These are phyloP conservation scores for Dolichoris vasculosae DNA, from an alignment of 1,140 invertebrate species.

Conservation along the genomic window DNA sequence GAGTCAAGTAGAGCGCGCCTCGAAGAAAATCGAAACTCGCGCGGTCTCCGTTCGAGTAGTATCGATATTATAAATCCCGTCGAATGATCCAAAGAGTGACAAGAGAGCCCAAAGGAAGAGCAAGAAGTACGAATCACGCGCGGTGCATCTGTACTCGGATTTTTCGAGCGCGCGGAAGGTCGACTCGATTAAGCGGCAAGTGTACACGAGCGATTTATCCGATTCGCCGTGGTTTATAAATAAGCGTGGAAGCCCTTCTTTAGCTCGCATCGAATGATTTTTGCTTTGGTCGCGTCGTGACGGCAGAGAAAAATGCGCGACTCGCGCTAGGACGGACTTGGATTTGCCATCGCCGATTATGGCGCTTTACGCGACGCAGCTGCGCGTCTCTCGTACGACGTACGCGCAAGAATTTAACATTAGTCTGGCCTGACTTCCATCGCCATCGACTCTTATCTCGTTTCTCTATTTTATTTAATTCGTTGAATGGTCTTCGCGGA, in stretches of 20 bases:
- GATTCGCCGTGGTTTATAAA: neutral
- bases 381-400: neutral
- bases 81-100: neutral
- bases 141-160: neutral
- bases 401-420: neutral
- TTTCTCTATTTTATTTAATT: neutral
- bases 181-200: neutral
- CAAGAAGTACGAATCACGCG: no score
- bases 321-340: neutral
- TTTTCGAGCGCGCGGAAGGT: neutral
- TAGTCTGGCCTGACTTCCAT: neutral
- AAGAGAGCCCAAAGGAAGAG: neutral
- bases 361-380: constrained; percentile 16
- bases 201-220: neutral
- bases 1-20: no score
- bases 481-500: neutral
- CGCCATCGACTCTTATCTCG: neutral
- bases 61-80: neutral
- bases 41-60: no score
- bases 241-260: neutral
- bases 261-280: neutral
- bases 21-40: no score
- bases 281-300: neutral
- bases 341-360: constrained; percentile 41
- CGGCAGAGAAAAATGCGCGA: neutral